Base-by-base conservation (phyloP, 2,888 invertebrate genomes). In the Phaedon cochleariae region DNA sequence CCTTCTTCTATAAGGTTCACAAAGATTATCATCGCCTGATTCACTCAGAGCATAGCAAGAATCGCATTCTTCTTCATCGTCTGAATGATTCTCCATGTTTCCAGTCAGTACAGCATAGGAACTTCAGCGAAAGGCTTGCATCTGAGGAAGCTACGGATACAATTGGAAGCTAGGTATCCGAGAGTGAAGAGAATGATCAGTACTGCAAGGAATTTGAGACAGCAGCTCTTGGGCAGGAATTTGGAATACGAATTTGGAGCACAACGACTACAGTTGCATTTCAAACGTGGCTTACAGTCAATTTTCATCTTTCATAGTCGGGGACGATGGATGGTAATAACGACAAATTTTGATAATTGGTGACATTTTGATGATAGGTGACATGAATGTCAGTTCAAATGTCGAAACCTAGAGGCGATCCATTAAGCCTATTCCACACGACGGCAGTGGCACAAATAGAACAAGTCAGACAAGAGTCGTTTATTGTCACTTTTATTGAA, bases 61-160 rank as follows among this genome's bases (percentile, higher is more conserved):
- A 10, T 17, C 29, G 15, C n/a, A 45, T 10, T 26, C 57, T 4
- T 57, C 57, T 15, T 57, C 64, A 15, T 48, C 41, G 4, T 57
- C 48, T 1, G 29, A 54, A 20, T 54, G 20, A 4, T 34, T 29
- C 49, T 52, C 60, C 55, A 49, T 54, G 2, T 18, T 41, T 34
- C 10, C 31, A 15, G 2, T 22, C 31, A 60, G 37, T 67, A 74
- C 12, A 74, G 58, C 37, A 70, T 26, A 6, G 67, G 68, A 12
- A 60, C 62, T 22, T 74, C 70, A 0, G 72, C 58, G 20, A 74
- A 66, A 1, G 73, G 73, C 54, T 65, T 59, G 62, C 74, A 74
- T 4, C 67, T 62, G 7, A 66, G 58, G 6, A 69, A 53, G 9
- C 67, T 62, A 2, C 64, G 60, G 3, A 70, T 53, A n/a, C 64